A percentile compares a stretch with the other conserved stretches of the same genome.
Evolutionary conservation across 2,888 invertebrate genomes (phyloP).

Genomic region (Onchidella celtica): DNA sequence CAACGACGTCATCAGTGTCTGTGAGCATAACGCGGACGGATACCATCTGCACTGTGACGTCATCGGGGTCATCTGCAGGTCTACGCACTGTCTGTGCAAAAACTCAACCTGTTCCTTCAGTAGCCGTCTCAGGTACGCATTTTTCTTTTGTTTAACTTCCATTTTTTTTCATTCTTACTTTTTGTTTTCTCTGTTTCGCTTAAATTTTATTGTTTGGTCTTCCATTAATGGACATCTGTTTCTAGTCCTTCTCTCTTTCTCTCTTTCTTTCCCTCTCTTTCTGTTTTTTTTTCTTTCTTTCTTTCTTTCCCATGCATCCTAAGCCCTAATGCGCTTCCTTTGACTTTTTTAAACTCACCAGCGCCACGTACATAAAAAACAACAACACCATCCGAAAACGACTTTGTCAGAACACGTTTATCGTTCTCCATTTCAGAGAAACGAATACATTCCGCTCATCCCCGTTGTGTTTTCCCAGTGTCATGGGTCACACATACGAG

Average conservation of each 20-base stretch:
- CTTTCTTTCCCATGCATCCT: not conserved
- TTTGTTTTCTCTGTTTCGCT: not conserved
- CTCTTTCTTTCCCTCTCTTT: not conserved
- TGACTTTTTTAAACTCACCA: too few relatives aligned
- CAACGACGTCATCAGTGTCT: not conserved
- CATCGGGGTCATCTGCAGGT: conserved; percentile 13
- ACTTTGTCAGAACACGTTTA: too few relatives aligned
- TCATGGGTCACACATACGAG: too few relatives aligned
- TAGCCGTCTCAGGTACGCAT: conserved; percentile 31
- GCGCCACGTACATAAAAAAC: too few relatives aligned
- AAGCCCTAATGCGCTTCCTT: too few relatives aligned
- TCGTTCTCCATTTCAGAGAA: too few relatives aligned
- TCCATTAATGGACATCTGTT: not conserved
- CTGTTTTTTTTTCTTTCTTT: not conserved
- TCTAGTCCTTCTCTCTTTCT: not conserved
- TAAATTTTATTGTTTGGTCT: not conserved
- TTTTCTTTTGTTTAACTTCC: not conserved
- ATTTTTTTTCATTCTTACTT: not conserved
- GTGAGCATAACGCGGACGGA: conserved; percentile 1
- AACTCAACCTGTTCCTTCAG: conserved; percentile 33
- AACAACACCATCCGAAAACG: too few relatives aligned
- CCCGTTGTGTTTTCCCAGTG: too few relatives aligned
- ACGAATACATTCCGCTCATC: too few relatives aligned
- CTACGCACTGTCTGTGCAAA: conserved; percentile 42
- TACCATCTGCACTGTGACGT: not conserved